These are phyloP conservation scores for Gorsachius goisagi DNA, from an alignment of 2,113 vertebrate genomes.

Conservation along the genomic window DNA sequence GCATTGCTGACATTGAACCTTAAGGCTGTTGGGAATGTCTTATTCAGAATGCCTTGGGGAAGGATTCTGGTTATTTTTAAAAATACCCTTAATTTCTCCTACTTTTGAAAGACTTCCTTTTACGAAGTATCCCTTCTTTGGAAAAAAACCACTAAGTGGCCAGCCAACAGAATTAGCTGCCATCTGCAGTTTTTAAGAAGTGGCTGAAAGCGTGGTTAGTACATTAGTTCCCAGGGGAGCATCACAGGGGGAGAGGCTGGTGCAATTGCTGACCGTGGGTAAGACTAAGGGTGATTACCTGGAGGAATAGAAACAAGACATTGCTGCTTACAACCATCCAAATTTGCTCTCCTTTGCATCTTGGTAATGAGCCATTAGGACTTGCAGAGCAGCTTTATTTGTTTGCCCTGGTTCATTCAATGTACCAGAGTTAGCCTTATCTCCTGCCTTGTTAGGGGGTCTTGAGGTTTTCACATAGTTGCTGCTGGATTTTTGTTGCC, in stretches of 20 bases:
- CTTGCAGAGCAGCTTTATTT: neutral
- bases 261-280: neutral
- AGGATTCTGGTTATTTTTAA: constrained; percentile 29
- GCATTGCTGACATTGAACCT: neutral
- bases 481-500: neutral
- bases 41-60: neutral
- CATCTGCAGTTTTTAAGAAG: neutral
- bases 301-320: neutral
- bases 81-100: constrained; percentile 46
- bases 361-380: constrained; percentile 1
- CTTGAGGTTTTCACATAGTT: neutral
- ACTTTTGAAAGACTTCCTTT: neutral
- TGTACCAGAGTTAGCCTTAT: neutral
- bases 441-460: neutral
- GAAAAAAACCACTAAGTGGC: neutral
- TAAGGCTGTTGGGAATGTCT: neutral
- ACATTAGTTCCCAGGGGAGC: neutral
- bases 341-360: neutral
- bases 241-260: neutral
- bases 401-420: neutral
- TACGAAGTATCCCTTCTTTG: neutral
- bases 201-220: neutral
- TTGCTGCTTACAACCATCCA: neutral
- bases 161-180: neutral
- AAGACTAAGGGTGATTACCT: neutral